These are phyloP conservation scores for Vulpes ferrilata DNA, from an alignment of 2,113 vertebrate genomes.

Conservation along the genomic window DNA sequence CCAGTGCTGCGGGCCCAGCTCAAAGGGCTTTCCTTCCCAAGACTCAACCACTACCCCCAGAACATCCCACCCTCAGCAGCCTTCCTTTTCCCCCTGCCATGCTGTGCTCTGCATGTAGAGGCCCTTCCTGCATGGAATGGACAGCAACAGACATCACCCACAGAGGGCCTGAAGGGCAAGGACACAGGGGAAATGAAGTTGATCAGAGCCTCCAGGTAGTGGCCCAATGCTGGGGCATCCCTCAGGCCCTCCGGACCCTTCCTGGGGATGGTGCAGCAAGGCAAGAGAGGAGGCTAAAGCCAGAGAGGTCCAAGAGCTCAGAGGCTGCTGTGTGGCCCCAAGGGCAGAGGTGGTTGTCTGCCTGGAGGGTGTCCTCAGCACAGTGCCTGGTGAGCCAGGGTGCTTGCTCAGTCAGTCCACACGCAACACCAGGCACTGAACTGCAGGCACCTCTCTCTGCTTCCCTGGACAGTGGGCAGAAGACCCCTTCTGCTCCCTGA, in stretches of 20 bases:
- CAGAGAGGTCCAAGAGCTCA: not conserved
- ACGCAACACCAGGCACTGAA: accelerated
- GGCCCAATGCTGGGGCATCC: not conserved
- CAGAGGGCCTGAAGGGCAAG: not conserved
- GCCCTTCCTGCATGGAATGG: too few relatives aligned
- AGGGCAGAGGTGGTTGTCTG: not conserved
- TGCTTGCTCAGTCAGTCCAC: not conserved
- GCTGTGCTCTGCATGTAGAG: accelerated
- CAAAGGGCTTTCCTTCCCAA: not conserved
- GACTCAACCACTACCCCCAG: not conserved
- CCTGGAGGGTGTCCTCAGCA: not conserved
- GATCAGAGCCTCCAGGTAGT: not conserved
- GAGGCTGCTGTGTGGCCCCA: not conserved
- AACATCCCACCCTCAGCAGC: not conserved
- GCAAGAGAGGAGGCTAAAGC: not conserved
- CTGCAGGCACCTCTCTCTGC: not conserved
- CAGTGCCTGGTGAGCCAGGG: accelerated
- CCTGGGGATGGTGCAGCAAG: not conserved
- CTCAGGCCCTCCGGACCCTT: not conserved
- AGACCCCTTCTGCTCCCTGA: not conserved
- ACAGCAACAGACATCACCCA: not conserved
- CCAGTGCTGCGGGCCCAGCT: not conserved
- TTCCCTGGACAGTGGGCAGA: not conserved
- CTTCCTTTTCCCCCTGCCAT: not conserved
- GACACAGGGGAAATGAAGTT: accelerated